Conservation (phyloP, 2,797 vertebrate species). For the Sebastes cheni region DNA sequence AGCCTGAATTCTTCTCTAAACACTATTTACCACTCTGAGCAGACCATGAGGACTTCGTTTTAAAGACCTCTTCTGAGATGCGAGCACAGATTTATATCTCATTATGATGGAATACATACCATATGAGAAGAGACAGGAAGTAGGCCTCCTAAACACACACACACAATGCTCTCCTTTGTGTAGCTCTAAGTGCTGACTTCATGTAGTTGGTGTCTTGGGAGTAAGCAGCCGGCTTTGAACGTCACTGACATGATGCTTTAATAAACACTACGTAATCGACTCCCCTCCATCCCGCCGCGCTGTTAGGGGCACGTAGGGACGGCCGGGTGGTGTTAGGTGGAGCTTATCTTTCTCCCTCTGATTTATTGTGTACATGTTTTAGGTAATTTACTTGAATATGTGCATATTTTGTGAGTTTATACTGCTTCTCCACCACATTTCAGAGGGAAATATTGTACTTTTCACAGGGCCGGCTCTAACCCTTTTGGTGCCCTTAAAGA, state of each 20-base stretch:
- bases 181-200: slow-evolving; percentile 17
- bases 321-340: neutral
- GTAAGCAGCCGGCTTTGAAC: slow-evolving; percentile 13
- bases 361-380: too few species aligned
- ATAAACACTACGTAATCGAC: slow-evolving; percentile 35
- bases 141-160: neutral
- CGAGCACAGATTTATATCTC: slow-evolving; percentile 30
- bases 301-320: neutral
- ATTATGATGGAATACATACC: slow-evolving; percentile 24
- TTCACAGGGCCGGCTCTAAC: too few species aligned
- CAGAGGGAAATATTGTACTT: neutral
- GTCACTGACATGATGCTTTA: slow-evolving; percentile 52
- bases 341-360: neutral
- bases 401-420: neutral
- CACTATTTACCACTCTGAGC: neutral
- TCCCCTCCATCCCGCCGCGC: neutral
- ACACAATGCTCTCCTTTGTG: slow-evolving; percentile 51
- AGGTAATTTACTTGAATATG: neutral
- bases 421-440: neutral
- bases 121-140: slow-evolving; percentile 18
- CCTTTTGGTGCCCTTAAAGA: too few species aligned
- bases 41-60: neutral
- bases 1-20: neutral
- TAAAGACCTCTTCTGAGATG: slow-evolving; percentile 12
- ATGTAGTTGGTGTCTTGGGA: slow-evolving; percentile 24